Evolutionary conservation across 2,888 invertebrate species (phyloP).

Genomic region (Drepana falcataria): DNA sequence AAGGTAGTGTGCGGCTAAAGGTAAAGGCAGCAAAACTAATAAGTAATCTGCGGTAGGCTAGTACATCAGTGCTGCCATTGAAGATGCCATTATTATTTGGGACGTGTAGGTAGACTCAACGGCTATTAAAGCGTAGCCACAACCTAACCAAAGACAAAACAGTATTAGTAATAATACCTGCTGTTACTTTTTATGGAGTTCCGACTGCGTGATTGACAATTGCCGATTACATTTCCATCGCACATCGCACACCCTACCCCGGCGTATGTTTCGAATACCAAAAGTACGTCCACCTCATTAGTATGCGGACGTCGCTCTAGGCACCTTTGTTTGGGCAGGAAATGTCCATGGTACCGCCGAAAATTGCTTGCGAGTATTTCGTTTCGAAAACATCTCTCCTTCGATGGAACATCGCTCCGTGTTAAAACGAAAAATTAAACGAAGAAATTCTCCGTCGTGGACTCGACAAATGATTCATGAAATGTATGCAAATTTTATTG

Average conservation of each 20-base stretch:
- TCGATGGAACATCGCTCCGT: conserved; percentile 38
- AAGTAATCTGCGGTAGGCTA: too few species aligned
- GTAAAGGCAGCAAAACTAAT: too few species aligned
- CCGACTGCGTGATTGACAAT: conserved; percentile 65
- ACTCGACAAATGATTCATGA: conserved; percentile 64
- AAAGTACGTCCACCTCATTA: conserved; percentile 48
- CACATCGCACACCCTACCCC: conserved; percentile 47
- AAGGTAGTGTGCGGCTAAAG: too few species aligned
- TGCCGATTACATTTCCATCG: conserved; percentile 64
- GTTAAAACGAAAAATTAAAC: conserved; percentile 55
- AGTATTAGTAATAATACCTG: conserved; percentile 26
- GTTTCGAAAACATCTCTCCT: conserved; percentile 53
- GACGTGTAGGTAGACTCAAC: neutral
- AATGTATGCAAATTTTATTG: conserved; percentile 75
- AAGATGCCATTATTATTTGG: neutral
- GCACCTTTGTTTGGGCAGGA: conserved; percentile 76
- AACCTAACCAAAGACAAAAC: neutral
- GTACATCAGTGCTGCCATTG: too few species aligned
- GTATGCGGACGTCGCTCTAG: conserved; percentile 61
- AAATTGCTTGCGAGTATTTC: conserved; percentile 56
- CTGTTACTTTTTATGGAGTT: conserved; percentile 57
- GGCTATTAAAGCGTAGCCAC: neutral
- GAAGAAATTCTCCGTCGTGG: conserved; percentile 41
- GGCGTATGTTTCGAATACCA: conserved; percentile 52
- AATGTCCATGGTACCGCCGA: conserved; percentile 64